A percentile compares a stretch with the other conserved stretches of the same genome.
phyloP scores from a whole-genome alignment of 1,140 invertebrate species.

The Belonocnema kinseyi region DNA sequence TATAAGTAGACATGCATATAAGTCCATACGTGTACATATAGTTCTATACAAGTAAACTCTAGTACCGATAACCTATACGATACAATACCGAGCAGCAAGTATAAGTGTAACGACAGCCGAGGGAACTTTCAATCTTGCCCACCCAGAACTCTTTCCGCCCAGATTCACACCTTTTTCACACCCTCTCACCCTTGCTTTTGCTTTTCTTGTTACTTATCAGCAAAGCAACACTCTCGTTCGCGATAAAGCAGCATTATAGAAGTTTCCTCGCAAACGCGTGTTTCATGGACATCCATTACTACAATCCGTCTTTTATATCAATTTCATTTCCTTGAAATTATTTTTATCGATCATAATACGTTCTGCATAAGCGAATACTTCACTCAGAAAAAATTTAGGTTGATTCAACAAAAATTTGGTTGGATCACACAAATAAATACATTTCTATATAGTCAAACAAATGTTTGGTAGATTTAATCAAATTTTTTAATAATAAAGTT shows the following conservation, averaged over 20 bases:
- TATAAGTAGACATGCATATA: no score
- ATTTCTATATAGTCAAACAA: no score
- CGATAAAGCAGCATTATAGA: not conserved
- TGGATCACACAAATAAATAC: no score
- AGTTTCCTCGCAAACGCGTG: constrained; percentile 2
- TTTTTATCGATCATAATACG: constrained; percentile 51
- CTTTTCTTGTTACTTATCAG: constrained; percentile 35
- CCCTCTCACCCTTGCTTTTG: constrained; percentile 30
- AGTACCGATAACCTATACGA: not conserved
- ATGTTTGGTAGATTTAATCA: no score
- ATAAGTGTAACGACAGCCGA: constrained; percentile 47
- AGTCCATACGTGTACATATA: no score
- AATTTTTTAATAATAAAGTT: no score
- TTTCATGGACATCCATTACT: constrained; percentile 45
- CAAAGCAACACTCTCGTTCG: constrained; percentile 46
- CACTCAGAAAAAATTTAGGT: no score
- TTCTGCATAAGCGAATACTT: not conserved
- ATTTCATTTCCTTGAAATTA: constrained; percentile 64
- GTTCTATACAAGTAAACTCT: no score
- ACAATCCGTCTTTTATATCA: constrained; percentile 56
- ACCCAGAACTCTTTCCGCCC: constrained; percentile 20
- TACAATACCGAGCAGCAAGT: constrained; percentile 33
- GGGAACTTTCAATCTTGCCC: constrained; percentile 52
- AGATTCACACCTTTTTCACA: constrained; percentile 25
- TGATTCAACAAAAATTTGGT: no score